Evolutionary conservation across 2,888 invertebrate genomes (phyloP), one percentile per base, ranked within the genome.

Genomic region (Eupithecia tripunctaria): DNA sequence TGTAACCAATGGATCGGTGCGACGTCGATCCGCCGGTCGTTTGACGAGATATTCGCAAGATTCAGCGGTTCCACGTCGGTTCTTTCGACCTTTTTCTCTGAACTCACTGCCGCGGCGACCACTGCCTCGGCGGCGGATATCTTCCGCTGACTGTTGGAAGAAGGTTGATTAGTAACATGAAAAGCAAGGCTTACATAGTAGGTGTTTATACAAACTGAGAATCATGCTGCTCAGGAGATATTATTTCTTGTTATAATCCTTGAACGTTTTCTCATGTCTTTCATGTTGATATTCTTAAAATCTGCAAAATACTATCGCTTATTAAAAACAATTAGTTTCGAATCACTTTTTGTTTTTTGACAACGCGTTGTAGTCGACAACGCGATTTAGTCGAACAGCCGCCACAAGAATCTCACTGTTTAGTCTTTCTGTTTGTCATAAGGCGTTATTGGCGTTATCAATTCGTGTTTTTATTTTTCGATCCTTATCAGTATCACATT

Each of bases 1-100:
- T 0, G 99, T 99, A 18, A 99, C 99, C 0, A 99, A 96, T 0
- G 99, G 99, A 93, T 99, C 99, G 0, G 99, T 99, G 60, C 99
- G 95, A 0, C 98, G 95, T 10, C 99, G 94, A 86, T 99, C 99
- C 0, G 98, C 98, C 0, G 98, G 97, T 80, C 97, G 95, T 27
- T 96, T 95, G 81, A 98, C 98, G 7, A 99, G 93, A 84, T 99
- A 99, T 92, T 99, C 99, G 90, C 97, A 93, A 0, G 92, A 84
- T 74, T 94, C 94, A 41, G 88, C 88, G 1, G 89, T 88, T 2
- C 91, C 91, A 32, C 94, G 90, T 0, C 93, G 87, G 6, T 86
- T 84, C 36, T 85, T 82, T 0, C 91, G 86, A 0, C 88, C 89
- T 32, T 84, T 81, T 1, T 87, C 85, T 8, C 91, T 86, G 94